A percentile compares a stretch with the other conserved stretches of the same genome.
Conservation (phyloP, 2,797 vertebrate species). For the Squalus acanthias region DNA sequence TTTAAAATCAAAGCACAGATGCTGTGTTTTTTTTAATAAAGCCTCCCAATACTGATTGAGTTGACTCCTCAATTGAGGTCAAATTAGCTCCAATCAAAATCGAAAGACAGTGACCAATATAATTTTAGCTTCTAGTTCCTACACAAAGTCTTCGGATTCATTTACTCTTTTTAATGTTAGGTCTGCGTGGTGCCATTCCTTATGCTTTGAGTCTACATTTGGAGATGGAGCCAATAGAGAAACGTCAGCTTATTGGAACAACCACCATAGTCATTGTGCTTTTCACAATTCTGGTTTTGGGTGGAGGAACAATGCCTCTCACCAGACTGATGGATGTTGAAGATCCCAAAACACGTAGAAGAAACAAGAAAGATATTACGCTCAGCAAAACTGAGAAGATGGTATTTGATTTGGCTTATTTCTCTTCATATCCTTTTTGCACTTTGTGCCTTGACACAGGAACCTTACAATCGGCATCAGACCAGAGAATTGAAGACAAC, state of each 20-base stretch:
- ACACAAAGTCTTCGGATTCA: neutral
- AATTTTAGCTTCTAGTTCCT: neutral
- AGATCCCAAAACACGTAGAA: conserved; percentile 75
- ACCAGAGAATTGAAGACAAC: neutral
- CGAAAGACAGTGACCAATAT: neutral
- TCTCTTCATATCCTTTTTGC: neutral
- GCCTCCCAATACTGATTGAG: neutral
- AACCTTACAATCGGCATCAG: neutral
- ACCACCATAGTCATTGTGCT: conserved; percentile 95
- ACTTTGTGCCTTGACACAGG: neutral
- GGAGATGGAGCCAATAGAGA: conserved; percentile 91
- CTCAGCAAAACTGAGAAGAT: conserved; percentile 98
- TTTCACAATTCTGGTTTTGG: conserved; percentile 87
- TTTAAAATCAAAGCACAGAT: neutral
- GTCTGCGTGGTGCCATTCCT: conserved; percentile 89
- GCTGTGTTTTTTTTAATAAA: neutral
- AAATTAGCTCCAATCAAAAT: neutral
- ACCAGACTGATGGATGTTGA: conserved; percentile 92
- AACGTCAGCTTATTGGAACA: conserved; percentile 91
- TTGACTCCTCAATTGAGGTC: neutral
- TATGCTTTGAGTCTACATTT: conserved; percentile 93
- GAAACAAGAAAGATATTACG: conserved; percentile 85
- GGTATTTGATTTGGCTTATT: conserved; percentile 55
- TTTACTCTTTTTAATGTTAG: conserved; percentile 50
- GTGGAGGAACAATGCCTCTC: conserved; percentile 92